Conservation (phyloP, 2,113 vertebrate species). For the Mormyrus lacerda region DNA sequence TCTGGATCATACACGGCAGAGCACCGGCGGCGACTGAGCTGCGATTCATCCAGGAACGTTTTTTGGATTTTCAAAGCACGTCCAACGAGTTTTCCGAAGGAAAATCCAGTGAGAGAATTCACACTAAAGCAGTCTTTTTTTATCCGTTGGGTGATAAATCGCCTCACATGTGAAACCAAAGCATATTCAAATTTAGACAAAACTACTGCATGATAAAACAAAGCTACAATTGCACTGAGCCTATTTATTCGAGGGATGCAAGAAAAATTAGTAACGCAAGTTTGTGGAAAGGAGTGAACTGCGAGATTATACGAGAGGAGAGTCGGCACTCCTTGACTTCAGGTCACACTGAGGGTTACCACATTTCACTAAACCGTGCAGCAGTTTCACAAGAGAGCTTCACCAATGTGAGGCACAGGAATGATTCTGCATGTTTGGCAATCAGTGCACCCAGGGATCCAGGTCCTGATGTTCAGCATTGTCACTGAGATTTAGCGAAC, state of each 20-base stretch:
- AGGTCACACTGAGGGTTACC: constrained; percentile 13
- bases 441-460: neutral
- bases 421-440: neutral
- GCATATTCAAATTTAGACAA: neutral
- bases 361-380: constrained; percentile 26
- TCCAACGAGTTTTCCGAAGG: neutral
- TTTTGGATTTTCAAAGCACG: constrained; percentile 34
- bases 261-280: constrained; percentile 33
- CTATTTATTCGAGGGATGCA: constrained; percentile 6
- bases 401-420: neutral
- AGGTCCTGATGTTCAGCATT: neutral
- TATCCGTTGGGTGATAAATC: neutral
- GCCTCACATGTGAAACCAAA: neutral
- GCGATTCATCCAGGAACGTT: neutral
- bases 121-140: neutral
- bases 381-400: constrained; percentile 25
- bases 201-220: neutral
- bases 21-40: neutral
- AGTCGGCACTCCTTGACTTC: constrained; percentile 38
- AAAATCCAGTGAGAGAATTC: neutral
- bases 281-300: constrained; percentile 21
- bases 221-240: neutral
- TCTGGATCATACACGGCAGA: constrained; percentile 32
- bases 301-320: constrained; percentile 37
- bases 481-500: neutral